These are phyloP conservation scores for Azorinus chamasolen DNA, from an alignment of 2,888 invertebrate genomes.

Conservation along the genomic window DNA sequence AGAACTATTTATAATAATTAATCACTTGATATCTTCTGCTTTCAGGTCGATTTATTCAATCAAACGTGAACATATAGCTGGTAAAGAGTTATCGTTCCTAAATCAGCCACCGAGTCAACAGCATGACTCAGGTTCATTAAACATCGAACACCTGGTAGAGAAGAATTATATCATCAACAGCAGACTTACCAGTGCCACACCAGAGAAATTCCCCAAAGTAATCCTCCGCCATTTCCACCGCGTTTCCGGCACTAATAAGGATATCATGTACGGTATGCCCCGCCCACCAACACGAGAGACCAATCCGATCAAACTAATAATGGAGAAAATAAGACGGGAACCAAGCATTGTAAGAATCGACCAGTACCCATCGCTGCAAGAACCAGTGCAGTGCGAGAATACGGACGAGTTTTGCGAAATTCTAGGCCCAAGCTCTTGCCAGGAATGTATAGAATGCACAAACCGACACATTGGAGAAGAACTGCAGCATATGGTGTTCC, in stretches of 20 bases:
- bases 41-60: slow-evolving; percentile 73
- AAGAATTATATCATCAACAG: slow-evolving; percentile 72
- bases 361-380: slow-evolving; percentile 61
- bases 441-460: slow-evolving; percentile 76
- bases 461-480: slow-evolving; percentile 76
- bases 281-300: slow-evolving; percentile 70
- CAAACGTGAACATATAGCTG: slow-evolving; percentile 67
- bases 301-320: slow-evolving; percentile 57
- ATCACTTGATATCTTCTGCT: no score
- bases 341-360: slow-evolving; percentile 66
- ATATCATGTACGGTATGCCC: slow-evolving; percentile 74
- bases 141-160: slow-evolving; percentile 71
- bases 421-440: slow-evolving; percentile 75
- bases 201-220: slow-evolving; percentile 70
- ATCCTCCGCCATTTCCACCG: slow-evolving; percentile 74
- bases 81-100: slow-evolving; percentile 61
- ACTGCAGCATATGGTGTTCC: slow-evolving; percentile 74
- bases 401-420: slow-evolving; percentile 75
- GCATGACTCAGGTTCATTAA: slow-evolving; percentile 39
- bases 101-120: slow-evolving; percentile 14
- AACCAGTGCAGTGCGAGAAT: slow-evolving; percentile 60
- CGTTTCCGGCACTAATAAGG: slow-evolving; percentile 58
- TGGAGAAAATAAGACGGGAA: slow-evolving; percentile 66
- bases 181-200: slow-evolving; percentile 61
- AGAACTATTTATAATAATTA: not conserved